These are phyloP conservation scores for Bombylius major DNA, from an alignment of 2,888 invertebrate genomes.

Conservation along the genomic window DNA sequence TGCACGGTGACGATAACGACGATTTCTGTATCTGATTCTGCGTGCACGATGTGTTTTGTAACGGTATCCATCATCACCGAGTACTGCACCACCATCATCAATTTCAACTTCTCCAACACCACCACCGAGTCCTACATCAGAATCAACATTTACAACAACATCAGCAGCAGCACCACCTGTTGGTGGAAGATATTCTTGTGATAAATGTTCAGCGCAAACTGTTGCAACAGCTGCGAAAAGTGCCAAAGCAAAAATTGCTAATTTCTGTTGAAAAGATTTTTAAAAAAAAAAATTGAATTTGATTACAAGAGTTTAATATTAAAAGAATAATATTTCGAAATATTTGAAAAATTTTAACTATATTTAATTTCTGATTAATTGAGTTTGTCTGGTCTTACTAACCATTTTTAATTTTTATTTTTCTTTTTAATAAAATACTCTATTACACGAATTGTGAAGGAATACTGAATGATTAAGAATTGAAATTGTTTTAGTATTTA, in stretches of 20 bases:
- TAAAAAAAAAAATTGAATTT: background rate
- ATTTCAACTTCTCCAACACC: conserved; percentile 9
- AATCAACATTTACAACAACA: background rate
- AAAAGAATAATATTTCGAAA: too few relatives aligned
- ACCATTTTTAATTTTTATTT: too few relatives aligned
- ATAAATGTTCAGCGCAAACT: conserved; percentile 1
- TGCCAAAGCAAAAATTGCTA: background rate
- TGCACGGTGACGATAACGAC: background rate
- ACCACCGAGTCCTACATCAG: conserved; percentile 2
- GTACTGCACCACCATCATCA: background rate
- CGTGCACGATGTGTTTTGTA: background rate
- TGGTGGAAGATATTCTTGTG: conserved; percentile 3
- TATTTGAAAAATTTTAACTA: too few relatives aligned
- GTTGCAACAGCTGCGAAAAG: conserved; percentile 4
- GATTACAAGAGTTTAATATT: background rate
- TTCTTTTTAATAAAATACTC: too few relatives aligned
- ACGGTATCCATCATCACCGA: background rate
- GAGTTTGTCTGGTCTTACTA: too few relatives aligned
- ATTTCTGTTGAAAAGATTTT: background rate
- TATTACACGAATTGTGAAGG: too few relatives aligned
- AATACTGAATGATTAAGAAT: too few relatives aligned
- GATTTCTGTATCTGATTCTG: background rate
- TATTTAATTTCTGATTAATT: too few relatives aligned
- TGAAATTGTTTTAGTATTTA: too few relatives aligned
- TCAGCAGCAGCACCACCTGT: background rate